Conservation (phyloP, 2,113 vertebrate genomes). For the Psittacara wagleri region DNA sequence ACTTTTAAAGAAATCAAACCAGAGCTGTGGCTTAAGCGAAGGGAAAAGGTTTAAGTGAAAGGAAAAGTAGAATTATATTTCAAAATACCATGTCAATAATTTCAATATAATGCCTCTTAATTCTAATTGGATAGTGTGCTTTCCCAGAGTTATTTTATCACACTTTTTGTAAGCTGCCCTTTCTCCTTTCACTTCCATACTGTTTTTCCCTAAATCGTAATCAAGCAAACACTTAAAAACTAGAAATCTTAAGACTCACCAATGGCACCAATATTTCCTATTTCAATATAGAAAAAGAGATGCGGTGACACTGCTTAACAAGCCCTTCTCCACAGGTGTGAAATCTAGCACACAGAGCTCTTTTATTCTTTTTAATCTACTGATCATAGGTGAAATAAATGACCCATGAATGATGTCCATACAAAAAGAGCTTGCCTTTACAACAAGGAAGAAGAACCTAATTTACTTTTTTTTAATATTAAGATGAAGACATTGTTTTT, state of each 20-base stretch:
- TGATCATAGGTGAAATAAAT: slow-evolving; percentile 6
- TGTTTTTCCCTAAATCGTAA: not conserved
- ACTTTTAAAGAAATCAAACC: not conserved
- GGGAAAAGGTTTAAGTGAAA: not conserved
- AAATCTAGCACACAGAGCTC: not conserved
- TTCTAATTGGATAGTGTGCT: not conserved
- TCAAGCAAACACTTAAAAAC: not conserved
- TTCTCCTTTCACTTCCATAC: not conserved
- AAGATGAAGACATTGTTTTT: not conserved
- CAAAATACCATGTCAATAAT: not conserved
- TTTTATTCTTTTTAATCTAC: slow-evolving; percentile 15
- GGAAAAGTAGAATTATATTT: not conserved
- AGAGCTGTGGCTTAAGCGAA: not conserved
- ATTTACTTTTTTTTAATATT: not conserved
- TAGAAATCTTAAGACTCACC: not conserved
- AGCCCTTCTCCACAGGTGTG: not conserved
- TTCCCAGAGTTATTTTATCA: not conserved
- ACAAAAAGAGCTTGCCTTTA: not conserved
- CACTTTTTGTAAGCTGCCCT: not conserved
- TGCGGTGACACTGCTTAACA: not conserved
- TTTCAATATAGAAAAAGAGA: slow-evolving; percentile 15
- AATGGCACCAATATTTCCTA: not conserved
- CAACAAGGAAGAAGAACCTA: not conserved
- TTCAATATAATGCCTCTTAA: not conserved
- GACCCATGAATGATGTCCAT: not conserved